A percentile compares a stretch with the other conserved stretches of the same genome.
Conservation (phyloP, 2,113 vertebrate genomes). For the Thomomys bottae region DNA sequence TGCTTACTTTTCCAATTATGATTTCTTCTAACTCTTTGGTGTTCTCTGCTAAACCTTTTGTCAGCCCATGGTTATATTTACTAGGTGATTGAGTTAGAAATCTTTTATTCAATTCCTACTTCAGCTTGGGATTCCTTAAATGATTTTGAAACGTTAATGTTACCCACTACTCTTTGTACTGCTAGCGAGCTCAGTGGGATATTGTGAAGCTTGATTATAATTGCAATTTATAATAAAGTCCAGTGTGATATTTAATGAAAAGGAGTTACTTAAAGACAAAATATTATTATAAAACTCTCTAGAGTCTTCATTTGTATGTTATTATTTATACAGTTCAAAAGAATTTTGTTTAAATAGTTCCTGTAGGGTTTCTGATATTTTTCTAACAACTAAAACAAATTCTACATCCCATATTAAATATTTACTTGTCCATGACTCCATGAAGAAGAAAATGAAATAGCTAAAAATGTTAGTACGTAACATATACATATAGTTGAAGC, state of each 20-base stretch:
- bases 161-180: constrained; percentile 2
- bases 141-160: constrained; percentile 66
- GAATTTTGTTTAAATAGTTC: constrained; percentile 49
- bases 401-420: not conserved
- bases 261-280: constrained; percentile 48
- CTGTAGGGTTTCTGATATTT: constrained; percentile 29
- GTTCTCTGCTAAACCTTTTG: constrained; percentile 33
- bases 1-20: constrained; percentile 17
- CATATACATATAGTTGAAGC: not conserved
- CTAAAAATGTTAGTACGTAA: constrained; percentile 24
- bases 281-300: constrained; percentile 43
- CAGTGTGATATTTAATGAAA: constrained; percentile 58
- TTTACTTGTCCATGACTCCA: constrained; percentile 3
- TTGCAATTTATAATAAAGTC: constrained; percentile 62
- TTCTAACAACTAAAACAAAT: constrained; percentile 27
- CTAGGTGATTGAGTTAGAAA: constrained; percentile 44
- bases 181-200: constrained; percentile 9
- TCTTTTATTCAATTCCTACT: constrained; percentile 32
- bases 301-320: constrained; percentile 51
- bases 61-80: constrained; percentile 9
- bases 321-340: constrained; percentile 57
- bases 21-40: constrained; percentile 43
- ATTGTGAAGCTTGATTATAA: constrained; percentile 70
- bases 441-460: constrained; percentile 31
- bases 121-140: constrained; percentile 35